These are phyloP conservation scores for Panurus biarmicus DNA, from an alignment of 2,113 vertebrate genomes.

Conservation along the genomic window DNA sequence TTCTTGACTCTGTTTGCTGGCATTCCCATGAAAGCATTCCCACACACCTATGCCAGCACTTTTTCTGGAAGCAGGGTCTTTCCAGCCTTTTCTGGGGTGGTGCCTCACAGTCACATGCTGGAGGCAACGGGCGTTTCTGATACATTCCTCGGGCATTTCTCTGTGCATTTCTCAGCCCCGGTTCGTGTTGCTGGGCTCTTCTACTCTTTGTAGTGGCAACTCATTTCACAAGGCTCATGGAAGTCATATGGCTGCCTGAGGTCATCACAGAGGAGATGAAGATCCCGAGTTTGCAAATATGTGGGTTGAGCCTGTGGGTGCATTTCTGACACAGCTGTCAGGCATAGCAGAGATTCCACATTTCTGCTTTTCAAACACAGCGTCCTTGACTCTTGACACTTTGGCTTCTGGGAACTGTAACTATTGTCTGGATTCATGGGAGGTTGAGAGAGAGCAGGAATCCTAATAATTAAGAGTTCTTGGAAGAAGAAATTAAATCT, in stretches of 20 bases:
- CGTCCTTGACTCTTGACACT: neutral
- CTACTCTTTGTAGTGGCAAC: neutral
- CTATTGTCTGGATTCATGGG: neutral
- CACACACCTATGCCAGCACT: neutral
- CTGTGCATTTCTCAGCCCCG: rapidly evolving
- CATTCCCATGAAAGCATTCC: neutral
- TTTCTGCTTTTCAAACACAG: neutral
- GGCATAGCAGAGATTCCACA: neutral
- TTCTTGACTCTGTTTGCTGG: neutral
- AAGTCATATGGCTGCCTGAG: neutral
- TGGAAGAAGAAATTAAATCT: neutral
- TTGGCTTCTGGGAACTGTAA: neutral
- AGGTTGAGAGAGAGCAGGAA: neutral
- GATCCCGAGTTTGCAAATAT: neutral
- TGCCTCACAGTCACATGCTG: neutral
- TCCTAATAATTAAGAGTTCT: neutral
- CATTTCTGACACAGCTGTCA: neutral
- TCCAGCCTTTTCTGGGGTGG: neutral
- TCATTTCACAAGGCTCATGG: neutral
- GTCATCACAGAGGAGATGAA: neutral
- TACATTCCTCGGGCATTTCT: neutral
- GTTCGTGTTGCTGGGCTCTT: neutral
- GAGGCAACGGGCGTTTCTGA: neutral
- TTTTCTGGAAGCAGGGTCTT: neutral
- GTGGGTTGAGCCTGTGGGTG: neutral